Evolutionary conservation across 2,797 vertebrate genomes (phyloP), one percentile per base, ranked within the genome.

Genomic region (Pogonophryne albipinna): DNA sequence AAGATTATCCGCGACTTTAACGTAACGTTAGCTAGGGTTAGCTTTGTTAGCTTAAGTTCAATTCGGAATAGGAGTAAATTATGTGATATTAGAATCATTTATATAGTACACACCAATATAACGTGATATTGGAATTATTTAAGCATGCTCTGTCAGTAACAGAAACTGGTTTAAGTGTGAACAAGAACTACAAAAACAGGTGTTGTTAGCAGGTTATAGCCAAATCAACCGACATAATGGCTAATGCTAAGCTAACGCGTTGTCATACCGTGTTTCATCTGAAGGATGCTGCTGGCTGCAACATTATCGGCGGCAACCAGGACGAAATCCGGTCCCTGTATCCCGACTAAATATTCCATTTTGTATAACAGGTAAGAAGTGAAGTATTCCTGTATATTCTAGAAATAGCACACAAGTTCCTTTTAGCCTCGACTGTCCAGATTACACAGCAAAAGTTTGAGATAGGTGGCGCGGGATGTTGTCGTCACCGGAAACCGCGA

Each of bases 321-420:
- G 19, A 99, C 96, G 61, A 95, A 99, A 85, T 99, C 97, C 0
- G n/a, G 93, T 12, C 98, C 98, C 84, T 97, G 97, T n/a, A 99
- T 98, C 42, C 42, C 98, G 49, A 99, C 95, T 57, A 99, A 92
- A 84, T 99, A 99, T 82, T 99, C 98, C 98, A 99, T 99, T n/a
- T 7, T 79, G 38, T 14, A 1, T 4, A n/a, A 8, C 0, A 4
- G 17, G 0, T 19, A 2, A 1, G 7, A 44, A 10, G 0, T 10
- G 7, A 9, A 23, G 4, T 10, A n/a, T 23, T 12, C 11, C 1
- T 10, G 19, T 3, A 60, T 20, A 50, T 5, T n/a, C 0, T 38
- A 8, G 1, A 55, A 49, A 14, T 1, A 19, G 1, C 55, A 44
- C 14, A 27, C 5, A 64, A 9, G 34, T 38, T 17, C 1, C 1